Evolutionary conservation across 64 coral and sea anemone species (phyloP), one percentile per base, ranked within the genome.

Genomic region (Anthopleura sola): DNA sequence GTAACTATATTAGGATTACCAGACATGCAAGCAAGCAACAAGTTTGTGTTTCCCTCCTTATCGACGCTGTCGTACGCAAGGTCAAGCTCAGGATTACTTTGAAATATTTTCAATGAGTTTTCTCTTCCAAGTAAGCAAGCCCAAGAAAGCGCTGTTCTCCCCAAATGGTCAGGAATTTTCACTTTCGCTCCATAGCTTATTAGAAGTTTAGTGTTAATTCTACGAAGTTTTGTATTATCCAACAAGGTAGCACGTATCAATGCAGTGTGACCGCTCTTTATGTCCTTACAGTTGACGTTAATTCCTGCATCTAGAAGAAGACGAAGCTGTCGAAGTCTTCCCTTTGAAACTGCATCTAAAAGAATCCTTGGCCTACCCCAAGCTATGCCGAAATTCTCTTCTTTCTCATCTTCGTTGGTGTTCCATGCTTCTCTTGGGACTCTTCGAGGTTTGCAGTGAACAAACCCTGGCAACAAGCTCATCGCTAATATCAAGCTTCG

Each of bases 271-370:
- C 96, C 96, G 20, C 78, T 94, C 6, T 87, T 83, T 49, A 55
- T 57, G 60, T 98, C 95, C 64, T 92, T 85, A 58, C 95, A 86
- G 75, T 98, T 98, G 0, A 91, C 95, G 75, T 98, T 92, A 16
- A 98, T 86, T 3, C 95, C 95, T 23, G 92, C 95, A 38, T 98
- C 92, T 0, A 98, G 87, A 2, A 98, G 69, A 33, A 98, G 75
- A 17, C 89, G 86, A 32, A 94, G 39, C 60, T 98, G 95, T 18
- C 93, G 82, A 55, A 89, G 33, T 81, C 95, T 82, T 16, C 92
- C 92, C 37, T 86, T 79, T 10, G 81, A 86, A 21, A 98, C 89
- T 1, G 95, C 95, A 56, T 94, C 92, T 58, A 94, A 81, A 32
- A 98, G 92, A 58, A 98, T 98, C 33, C 75, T 55, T 14, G 95